Evolutionary conservation across 2,797 vertebrate species (phyloP).

Genomic region (Echiichthys vipera): DNA sequence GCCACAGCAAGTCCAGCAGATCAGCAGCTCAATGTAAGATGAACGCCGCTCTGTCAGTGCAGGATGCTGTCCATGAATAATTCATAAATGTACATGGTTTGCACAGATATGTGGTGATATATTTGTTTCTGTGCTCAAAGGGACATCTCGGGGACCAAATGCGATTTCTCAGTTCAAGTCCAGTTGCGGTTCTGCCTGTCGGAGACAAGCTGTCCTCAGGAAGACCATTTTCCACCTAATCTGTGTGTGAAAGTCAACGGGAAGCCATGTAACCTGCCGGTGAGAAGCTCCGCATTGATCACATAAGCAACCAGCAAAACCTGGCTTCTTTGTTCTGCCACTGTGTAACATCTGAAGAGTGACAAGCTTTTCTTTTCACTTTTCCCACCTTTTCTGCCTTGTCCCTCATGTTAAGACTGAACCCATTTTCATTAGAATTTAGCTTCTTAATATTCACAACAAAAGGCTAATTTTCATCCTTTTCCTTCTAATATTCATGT

Average conservation of each 20-base stretch:
- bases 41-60: background rate
- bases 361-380: background rate
- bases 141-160: conserved; percentile 99
- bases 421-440: background rate
- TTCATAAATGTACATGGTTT: conserved; percentile 22
- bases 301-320: background rate
- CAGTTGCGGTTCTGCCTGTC: conserved; percentile 99
- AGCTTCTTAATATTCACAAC: background rate
- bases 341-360: background rate
- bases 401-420: background rate
- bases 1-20: conserved; percentile 98
- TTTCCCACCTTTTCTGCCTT: background rate
- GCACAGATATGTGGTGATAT: conserved; percentile 25
- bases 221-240: conserved; percentile 99
- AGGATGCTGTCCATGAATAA: conserved; percentile 32
- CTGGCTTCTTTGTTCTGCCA: background rate
- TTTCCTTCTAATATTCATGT: background rate
- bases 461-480: background rate
- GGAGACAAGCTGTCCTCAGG: conserved; percentile 99
- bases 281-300: conserved; percentile 80
- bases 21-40: conserved; percentile 99
- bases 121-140: conserved; percentile 77
- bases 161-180: conserved; percentile 99
- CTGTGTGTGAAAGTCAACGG: conserved; percentile 99
- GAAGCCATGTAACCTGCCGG: conserved; percentile 98